A percentile compares a stretch with the other conserved stretches of the same genome.
Evolutionary conservation across 2,113 vertebrate genomes (phyloP).

Genomic region (Gopherus flavomarginatus): DNA sequence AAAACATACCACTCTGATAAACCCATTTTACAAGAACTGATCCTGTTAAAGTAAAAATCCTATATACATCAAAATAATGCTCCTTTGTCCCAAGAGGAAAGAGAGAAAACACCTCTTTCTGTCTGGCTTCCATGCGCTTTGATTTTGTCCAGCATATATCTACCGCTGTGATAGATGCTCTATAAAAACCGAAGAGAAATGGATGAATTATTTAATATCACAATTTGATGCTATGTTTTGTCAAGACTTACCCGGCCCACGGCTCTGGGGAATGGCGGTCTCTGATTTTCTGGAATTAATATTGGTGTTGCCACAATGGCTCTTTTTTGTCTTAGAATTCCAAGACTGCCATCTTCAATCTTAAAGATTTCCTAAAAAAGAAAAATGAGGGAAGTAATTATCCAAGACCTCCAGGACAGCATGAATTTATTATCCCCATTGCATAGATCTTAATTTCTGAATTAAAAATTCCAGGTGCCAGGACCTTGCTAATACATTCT

Average conservation of each 20-base stretch:
- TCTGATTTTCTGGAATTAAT: constrained; percentile 93
- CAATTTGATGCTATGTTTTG: not conserved
- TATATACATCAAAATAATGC: not conserved
- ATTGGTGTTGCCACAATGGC: constrained; percentile 91
- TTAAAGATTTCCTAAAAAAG: constrained; percentile 86
- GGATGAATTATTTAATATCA: not conserved
- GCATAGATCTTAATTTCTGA: not conserved
- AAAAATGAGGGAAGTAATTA: constrained; percentile 11
- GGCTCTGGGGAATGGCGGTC: constrained; percentile 88
- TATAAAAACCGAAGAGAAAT: not conserved
- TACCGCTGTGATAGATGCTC: accelerated
- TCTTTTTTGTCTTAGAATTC: constrained; percentile 87
- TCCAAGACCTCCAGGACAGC: not conserved
- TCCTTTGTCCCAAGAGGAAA: not conserved
- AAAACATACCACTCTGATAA: accelerated
- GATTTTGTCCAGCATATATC: not conserved
- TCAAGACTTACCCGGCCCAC: constrained; percentile 90
- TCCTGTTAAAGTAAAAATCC: not conserved
- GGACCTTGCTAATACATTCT: constrained; percentile 6
- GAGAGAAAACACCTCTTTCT: not conserved
- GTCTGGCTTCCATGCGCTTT: not conserved
- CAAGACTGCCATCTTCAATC: constrained; percentile 75
- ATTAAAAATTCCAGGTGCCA: not conserved
- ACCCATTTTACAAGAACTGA: not conserved
- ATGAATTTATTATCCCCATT: not conserved